A percentile compares a stretch with the other conserved stretches of the same genome.
These are phyloP conservation scores for Gopherus flavomarginatus DNA, from an alignment of 2,113 vertebrate genomes.

Conservation along the genomic window DNA sequence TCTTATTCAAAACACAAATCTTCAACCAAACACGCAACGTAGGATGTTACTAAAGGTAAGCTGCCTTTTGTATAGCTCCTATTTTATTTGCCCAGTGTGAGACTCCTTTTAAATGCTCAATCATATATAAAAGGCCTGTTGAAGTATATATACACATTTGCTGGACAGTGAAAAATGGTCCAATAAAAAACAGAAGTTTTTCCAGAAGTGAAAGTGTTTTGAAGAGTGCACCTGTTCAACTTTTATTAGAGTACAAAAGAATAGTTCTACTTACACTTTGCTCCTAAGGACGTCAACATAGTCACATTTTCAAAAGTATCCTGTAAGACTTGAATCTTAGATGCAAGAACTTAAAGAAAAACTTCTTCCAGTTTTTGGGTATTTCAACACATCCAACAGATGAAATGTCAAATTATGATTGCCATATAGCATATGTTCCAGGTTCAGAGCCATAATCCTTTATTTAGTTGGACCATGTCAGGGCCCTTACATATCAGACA, in stretches of 20 bases:
- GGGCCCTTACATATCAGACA: accelerated
- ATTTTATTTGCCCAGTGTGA: conserved; percentile 32
- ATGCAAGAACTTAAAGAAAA: background rate
- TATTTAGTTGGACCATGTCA: conserved; percentile 7
- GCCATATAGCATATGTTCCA: background rate
- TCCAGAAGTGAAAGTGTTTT: background rate
- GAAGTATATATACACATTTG: background rate
- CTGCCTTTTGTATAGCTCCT: conserved; percentile 11
- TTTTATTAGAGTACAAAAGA: background rate
- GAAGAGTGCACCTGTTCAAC: background rate
- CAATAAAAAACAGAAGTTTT: conserved; percentile 32
- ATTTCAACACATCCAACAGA: conserved; percentile 5
- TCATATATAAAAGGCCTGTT: background rate
- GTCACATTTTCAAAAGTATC: background rate
- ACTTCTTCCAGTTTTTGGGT: background rate
- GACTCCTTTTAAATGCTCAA: background rate
- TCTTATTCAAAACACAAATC: conserved; percentile 51
- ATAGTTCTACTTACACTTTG: background rate
- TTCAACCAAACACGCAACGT: conserved; percentile 37
- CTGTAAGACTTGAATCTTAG: background rate
- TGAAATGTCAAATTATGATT: background rate
- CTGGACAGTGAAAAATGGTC: background rate
- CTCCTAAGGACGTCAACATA: background rate
- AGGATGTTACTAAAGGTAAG: conserved; percentile 19
- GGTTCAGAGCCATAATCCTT: conserved; percentile 7